A percentile compares a stretch with the other conserved stretches of the same genome.
Evolutionary conservation across 2,113 vertebrate species (phyloP).

Genomic region (Anguilla japonica): DNA sequence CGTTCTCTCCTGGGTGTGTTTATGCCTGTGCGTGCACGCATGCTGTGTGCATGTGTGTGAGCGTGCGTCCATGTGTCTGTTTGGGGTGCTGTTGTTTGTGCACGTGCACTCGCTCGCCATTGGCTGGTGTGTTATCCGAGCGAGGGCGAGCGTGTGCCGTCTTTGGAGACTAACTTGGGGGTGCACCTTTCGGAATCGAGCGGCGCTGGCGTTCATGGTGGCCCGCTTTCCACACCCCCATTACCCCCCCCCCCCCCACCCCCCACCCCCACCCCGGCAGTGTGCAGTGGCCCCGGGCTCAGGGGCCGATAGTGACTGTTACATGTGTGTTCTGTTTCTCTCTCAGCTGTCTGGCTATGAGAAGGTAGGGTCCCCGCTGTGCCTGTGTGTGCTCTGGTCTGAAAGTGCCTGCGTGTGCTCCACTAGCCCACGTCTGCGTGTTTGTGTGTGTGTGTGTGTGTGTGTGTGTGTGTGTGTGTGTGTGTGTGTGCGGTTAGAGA

Average conservation of each 20-base stretch:
- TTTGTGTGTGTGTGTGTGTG: conserved; percentile 33
- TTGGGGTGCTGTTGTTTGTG: neutral
- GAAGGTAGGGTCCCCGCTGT: conserved; percentile 73
- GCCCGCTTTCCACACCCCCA: no score
- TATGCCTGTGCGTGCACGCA: neutral
- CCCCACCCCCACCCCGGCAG: neutral
- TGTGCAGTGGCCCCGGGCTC: conserved; percentile 46
- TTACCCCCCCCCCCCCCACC: neutral
- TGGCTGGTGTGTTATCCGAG: neutral
- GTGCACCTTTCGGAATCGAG: no score
- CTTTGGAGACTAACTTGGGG: no score
- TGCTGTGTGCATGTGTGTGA: neutral
- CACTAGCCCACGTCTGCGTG: conserved; percentile 30
- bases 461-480: conserved; percentile 31
- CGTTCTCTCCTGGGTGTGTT: neutral
- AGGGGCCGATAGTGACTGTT: conserved; percentile 43
- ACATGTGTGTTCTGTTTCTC: conserved; percentile 68
- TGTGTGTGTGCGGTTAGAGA: conserved; percentile 10
- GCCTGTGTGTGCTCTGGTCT: conserved; percentile 52
- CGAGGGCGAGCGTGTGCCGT: no score
- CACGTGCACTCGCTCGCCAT: neutral
- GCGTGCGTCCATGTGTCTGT: neutral
- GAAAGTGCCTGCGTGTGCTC: conserved; percentile 56
- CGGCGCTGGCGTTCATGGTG: neutral
- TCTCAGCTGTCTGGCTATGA: conserved; percentile 85